Conservation (phyloP, 2,113 vertebrate species). For the Pygoscelis antarcticus region DNA sequence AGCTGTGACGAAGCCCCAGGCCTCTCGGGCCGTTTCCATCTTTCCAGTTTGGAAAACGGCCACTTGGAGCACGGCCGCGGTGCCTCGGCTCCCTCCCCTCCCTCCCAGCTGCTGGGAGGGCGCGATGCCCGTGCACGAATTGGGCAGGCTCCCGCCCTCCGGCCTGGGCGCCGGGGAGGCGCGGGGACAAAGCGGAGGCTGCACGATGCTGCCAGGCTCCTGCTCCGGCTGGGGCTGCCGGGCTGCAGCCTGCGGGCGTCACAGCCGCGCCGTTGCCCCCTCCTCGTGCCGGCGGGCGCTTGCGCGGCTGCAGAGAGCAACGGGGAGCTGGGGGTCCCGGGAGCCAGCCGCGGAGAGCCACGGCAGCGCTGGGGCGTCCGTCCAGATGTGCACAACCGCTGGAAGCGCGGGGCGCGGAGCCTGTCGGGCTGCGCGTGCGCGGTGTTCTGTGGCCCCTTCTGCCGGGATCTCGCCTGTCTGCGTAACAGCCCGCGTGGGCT, state of each 20-base stretch:
- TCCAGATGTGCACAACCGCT: not conserved
- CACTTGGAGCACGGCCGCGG: not conserved
- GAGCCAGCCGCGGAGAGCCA: not conserved
- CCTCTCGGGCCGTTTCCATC: not conserved
- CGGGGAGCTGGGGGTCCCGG: not conserved
- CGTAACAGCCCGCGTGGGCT: rapidly evolving
- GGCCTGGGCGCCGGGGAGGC: not conserved
- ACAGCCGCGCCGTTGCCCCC: not conserved
- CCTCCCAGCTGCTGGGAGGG: not conserved
- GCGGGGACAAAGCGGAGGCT: not conserved
- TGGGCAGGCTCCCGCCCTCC: not conserved
- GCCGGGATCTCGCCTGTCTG: rapidly evolving
- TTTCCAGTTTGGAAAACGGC: not conserved
- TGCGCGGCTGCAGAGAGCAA: not conserved
- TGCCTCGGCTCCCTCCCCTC: not conserved
- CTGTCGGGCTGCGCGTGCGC: rapidly evolving
- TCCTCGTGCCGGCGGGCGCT: not conserved
- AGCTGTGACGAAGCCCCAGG: not conserved
- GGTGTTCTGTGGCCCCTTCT: not conserved
- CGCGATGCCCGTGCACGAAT: not conserved
- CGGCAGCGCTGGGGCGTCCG: rapidly evolving
- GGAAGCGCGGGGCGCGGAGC: not conserved
- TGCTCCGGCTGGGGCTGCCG: not conserved
- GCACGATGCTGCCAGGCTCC: not conserved
- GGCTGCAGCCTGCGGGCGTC: not conserved